Base-by-base conservation (phyloP, 2,113 vertebrate genomes). In the Alosa alosa region DNA sequence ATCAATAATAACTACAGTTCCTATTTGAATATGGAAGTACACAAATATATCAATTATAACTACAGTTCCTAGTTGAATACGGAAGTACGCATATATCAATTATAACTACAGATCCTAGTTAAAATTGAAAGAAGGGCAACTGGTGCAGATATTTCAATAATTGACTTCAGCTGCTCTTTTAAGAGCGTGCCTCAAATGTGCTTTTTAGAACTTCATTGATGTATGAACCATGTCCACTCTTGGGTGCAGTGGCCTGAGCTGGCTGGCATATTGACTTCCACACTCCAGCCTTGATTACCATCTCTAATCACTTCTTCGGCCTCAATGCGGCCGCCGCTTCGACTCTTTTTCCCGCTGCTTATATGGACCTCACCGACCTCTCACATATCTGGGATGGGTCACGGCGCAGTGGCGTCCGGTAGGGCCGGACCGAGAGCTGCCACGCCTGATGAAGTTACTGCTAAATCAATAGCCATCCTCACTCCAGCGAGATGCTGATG, bases 391-490 rank as follows among this genome's bases (percentile, higher is more conserved):
- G 72, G 39, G 36, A 39, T 78, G 72, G 64, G 60, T 13, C 64
- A 15, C 31, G 25, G 64, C 64, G 25, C 64, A 11, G 25, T 6
- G 25, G 31, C 31, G 64, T 25, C 25, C 72, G 0, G 72, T 17
- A 9, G 31, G 39, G 72, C 68, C 31, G 31, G 36, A 11, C 31
- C 31, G 31, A 31, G 31, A 31, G 31, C 31, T 31, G 31, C 31
- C 31, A 31, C 31, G 72, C 72, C 72, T 78, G 72, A 78, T 78
- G 72, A 18, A 41, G 72, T 41, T 15, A 78, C 31, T 15, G 36
- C 72, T 17, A 78, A 78, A 78, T 78, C 72, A 78, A 78, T 78
- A 78, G 72, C 72, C 72, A 17, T 78, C 72, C 36, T 78, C 72
- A 17, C 72, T 39, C 72, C 39, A 10, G 25, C 31, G 10, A 75